Evolutionary conservation across 2,113 vertebrate genomes (phyloP).

Genomic region (Sinosuthora webbiana): DNA sequence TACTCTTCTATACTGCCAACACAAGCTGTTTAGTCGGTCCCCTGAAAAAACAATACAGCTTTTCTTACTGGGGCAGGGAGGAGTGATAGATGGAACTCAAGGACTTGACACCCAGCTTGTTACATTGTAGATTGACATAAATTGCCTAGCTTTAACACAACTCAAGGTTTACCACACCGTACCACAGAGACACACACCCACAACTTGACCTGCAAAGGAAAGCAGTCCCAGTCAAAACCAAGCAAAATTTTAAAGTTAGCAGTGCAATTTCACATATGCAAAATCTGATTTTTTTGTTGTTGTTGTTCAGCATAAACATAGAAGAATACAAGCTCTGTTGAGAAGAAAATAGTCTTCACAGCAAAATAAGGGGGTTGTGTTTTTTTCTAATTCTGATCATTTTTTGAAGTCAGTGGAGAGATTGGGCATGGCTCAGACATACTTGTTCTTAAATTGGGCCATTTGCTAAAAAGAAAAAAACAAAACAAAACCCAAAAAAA

Average conservation of each 20-base stretch:
- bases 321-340: not conserved
- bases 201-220: not conserved
- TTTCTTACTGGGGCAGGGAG: not conserved
- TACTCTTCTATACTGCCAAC: not conserved
- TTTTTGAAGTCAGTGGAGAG: not conserved
- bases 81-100: not conserved
- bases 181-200: not conserved
- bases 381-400: not conserved
- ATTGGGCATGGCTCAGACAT: not conserved
- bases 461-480: not conserved
- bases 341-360: not conserved
- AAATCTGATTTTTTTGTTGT: not conserved
- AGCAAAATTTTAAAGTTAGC: not conserved
- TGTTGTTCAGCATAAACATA: not conserved
- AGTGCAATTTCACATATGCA: not conserved
- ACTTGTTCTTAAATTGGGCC: not conserved
- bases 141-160: not conserved
- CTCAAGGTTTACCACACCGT: not conserved
- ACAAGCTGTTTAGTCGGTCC: not conserved
- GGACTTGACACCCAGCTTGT: not conserved
- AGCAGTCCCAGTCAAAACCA: not conserved
- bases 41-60: not conserved
- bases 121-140: not conserved
- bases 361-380: not conserved
- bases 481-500: not conserved